Evolutionary conservation across 2,888 invertebrate genomes (phyloP).

Genomic region (Ommatoiulus sabulosus): DNA sequence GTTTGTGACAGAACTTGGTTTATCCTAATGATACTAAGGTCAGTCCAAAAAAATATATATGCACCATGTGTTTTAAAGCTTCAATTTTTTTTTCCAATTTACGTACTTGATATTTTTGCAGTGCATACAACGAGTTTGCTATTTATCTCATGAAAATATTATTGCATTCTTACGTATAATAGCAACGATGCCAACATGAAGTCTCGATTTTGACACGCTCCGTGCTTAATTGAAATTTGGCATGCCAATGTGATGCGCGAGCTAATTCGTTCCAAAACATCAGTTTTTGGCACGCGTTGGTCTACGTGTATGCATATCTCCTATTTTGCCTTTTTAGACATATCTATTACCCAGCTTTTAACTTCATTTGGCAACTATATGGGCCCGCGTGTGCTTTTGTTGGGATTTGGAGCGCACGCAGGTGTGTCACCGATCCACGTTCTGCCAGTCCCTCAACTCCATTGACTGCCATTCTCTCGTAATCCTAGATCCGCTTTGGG

Average conservation of each 20-base stretch:
- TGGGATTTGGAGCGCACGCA: conserved; percentile 10
- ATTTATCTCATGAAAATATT: too few relatives aligned
- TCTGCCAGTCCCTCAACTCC: conserved; percentile 17
- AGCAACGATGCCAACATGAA: neutral
- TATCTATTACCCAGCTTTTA: neutral
- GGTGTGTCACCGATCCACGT: conserved; percentile 20
- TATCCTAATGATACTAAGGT: too few relatives aligned
- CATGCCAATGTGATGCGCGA: neutral
- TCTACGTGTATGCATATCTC: neutral
- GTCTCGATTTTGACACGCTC: neutral
- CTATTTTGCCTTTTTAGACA: neutral
- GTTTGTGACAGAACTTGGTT: too few relatives aligned
- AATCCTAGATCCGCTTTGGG: conserved; percentile 39
- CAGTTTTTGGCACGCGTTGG: neutral
- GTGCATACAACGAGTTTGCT: too few relatives aligned
- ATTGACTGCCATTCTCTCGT: conserved; percentile 40
- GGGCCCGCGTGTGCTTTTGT: neutral
- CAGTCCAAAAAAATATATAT: too few relatives aligned
- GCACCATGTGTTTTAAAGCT: too few relatives aligned
- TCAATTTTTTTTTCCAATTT: too few relatives aligned
- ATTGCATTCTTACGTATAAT: too few relatives aligned
- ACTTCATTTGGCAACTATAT: neutral
- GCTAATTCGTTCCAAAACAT: neutral
- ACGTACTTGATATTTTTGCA: too few relatives aligned
- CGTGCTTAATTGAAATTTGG: neutral